These are phyloP conservation scores for Chironomus striatipennis DNA, from an alignment of 1,140 invertebrate genomes.

Conservation along the genomic window DNA sequence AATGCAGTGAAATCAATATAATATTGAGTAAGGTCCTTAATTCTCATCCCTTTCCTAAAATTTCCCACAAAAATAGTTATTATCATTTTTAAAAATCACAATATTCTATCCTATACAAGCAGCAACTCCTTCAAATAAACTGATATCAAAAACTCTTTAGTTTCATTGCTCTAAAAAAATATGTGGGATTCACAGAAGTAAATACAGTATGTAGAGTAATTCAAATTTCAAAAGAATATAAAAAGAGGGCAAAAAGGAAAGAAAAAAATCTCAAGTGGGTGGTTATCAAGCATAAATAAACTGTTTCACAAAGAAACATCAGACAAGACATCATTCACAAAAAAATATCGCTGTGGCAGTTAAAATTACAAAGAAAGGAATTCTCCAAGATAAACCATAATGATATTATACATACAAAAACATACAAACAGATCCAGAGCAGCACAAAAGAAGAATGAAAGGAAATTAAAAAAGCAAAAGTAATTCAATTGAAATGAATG, in stretches of 20 bases:
- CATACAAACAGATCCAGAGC: not conserved
- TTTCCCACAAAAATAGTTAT: too few relatives aligned
- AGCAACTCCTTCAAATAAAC: too few relatives aligned
- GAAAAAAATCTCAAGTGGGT: not conserved
- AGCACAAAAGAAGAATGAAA: not conserved
- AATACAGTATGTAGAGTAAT: not conserved
- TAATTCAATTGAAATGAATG: not conserved
- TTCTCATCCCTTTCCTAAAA: too few relatives aligned
- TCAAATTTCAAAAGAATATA: not conserved
- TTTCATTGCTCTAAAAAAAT: not conserved
- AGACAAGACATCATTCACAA: not conserved
- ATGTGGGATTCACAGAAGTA: not conserved
- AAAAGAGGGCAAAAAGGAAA: not conserved
- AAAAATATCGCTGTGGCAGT: not conserved
- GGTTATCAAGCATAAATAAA: slow-evolving; percentile 13
- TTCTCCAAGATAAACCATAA: not conserved
- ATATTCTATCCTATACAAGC: too few relatives aligned
- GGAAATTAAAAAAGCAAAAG: slow-evolving; percentile 20
- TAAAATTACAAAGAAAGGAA: not conserved
- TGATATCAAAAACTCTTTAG: not conserved
- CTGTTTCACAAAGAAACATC: not conserved
- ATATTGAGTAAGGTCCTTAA: too few relatives aligned
- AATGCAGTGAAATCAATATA: too few relatives aligned
- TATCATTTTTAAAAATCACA: too few relatives aligned
- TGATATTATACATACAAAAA: too few relatives aligned